Evolutionary conservation across 2,888 invertebrate species (phyloP).

Genomic region (Strigamia transsilvanica): DNA sequence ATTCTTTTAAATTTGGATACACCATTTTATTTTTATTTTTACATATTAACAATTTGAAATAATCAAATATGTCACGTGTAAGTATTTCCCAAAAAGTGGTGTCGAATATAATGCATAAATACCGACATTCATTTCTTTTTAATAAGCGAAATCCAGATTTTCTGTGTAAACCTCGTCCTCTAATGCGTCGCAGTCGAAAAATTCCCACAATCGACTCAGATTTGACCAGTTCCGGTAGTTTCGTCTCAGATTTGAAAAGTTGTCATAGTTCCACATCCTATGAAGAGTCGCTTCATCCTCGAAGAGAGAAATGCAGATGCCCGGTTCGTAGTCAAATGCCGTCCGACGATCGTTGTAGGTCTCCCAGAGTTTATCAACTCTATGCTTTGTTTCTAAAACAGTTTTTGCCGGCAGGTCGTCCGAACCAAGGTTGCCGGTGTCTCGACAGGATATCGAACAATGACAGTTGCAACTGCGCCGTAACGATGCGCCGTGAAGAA

Average conservation of each 20-base stretch:
- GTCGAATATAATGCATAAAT: no score
- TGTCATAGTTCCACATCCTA: background rate
- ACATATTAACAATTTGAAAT: no score
- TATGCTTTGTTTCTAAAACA: background rate
- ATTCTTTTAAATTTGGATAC: no score
- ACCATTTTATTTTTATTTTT: no score
- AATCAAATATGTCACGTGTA: no score
- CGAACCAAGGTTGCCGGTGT: background rate
- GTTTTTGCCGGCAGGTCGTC: background rate
- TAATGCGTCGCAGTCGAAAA: background rate
- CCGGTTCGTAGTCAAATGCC: background rate
- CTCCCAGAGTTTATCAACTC: background rate
- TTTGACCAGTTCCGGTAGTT: background rate
- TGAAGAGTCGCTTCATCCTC: background rate
- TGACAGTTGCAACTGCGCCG: background rate
- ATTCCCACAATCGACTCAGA: background rate
- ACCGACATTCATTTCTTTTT: background rate
- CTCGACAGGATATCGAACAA: background rate
- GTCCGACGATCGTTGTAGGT: background rate
- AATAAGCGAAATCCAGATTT: background rate
- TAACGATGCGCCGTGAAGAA: conserved; percentile 9
- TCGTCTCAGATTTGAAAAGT: no score
- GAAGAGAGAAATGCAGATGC: background rate
- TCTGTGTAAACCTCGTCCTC: background rate
- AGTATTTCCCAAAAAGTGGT: no score